phyloP scores from a whole-genome alignment of 2,888 invertebrate genomes.

The Automeris io region DNA sequence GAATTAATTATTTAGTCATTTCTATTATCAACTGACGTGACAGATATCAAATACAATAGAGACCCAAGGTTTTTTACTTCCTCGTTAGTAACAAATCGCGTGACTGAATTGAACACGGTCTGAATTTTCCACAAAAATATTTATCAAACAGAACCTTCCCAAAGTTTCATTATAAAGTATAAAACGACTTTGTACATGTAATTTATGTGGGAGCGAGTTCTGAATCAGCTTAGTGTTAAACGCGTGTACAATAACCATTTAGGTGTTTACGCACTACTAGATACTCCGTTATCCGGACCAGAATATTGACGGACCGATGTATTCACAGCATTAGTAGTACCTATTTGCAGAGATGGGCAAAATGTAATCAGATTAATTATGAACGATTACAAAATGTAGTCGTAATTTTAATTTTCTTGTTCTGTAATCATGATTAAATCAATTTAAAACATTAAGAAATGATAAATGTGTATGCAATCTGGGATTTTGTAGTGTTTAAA shows the following conservation, averaged over 20 bases:
- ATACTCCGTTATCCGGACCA: too few species aligned
- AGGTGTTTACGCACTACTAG: too few species aligned
- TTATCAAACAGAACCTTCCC: neutral
- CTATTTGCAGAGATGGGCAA: too few species aligned
- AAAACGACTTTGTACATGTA: slow-evolving; percentile 1
- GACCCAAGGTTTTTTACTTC: neutral
- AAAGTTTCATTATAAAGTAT: slow-evolving; percentile 6
- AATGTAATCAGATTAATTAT: too few species aligned
- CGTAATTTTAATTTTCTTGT: too few species aligned
- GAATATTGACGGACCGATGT: too few species aligned
- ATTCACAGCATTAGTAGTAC: too few species aligned
- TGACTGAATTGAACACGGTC: neutral
- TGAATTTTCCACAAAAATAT: slow-evolving; percentile 1
- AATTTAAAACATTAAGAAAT: too few species aligned
- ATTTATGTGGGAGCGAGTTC: slow-evolving; percentile 1
- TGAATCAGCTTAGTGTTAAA: slow-evolving; percentile 42
- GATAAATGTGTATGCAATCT: too few species aligned
- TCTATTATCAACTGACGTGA: neutral
- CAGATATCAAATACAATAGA: neutral
- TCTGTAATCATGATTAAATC: too few species aligned
- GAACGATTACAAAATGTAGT: too few species aligned
- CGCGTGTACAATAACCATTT: slow-evolving; percentile 54
- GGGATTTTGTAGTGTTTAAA: too few species aligned
- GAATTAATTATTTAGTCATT: neutral
- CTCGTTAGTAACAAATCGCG: neutral